Base-by-base conservation (phyloP, 2,797 vertebrate species). In the Avahi laniger region DNA sequence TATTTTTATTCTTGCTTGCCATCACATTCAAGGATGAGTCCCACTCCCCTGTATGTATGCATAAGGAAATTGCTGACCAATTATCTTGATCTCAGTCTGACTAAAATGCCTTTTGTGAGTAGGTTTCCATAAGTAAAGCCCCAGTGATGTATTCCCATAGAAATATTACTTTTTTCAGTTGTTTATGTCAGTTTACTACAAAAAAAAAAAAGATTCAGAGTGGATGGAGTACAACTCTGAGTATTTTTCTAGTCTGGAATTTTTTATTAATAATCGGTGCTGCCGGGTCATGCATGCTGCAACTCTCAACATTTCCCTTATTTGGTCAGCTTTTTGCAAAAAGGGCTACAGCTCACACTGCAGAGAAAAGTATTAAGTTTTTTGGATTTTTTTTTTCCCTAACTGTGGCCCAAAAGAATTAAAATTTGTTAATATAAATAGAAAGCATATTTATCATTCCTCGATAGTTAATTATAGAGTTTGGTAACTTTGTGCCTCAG, bases 191-290 rank as follows among this genome's bases (percentile, higher is more conserved):
- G 17, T 96, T 97, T 91, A 92, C 35, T 82, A 38, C 96, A 70
- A 78, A 91, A 87, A 96, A 43, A 43, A 96, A 91, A 75, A 83
- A 24, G 22, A 95, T 95, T 98, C 92, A 96, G 81, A 96, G 93
- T 63, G 93, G 75, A 94, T 94, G 72, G 81, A 95, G 57, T 63
- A 41, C 78, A 97, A 91, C 79, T 97, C 96, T 65, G 97, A 98
- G 83, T 98, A 97, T 98, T 98, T 98, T 98, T 98, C 94, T 97
- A 97, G 95, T 96, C 92, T 81, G 7, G 67, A 95, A 54, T 95
- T 95, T 89, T 95, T 96, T 85, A 90, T 97, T 94, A 93, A 70
- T 95, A 94, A 92, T 96, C 0, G 78, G 94, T 97, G 91, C 82
- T 96, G 94, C 97, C 69, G 10, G 95, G 57, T 95, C 75, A 26